Evolutionary conservation across 1,140 invertebrate species (phyloP).

Genomic region (Papilio dardanus): DNA sequence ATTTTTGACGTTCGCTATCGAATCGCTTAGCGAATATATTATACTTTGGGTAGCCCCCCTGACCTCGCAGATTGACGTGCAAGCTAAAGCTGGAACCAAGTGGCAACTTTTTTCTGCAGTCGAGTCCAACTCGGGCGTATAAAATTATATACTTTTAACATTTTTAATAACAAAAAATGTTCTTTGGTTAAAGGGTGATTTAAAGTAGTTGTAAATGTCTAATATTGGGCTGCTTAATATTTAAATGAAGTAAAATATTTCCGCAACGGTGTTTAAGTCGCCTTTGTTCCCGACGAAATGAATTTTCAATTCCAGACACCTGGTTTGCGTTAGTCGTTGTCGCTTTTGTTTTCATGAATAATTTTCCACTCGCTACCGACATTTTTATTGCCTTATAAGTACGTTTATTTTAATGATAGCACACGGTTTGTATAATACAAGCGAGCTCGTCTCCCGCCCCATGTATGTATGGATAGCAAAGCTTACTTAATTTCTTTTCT

Average conservation of each 20-base stretch:
- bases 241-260: slow-evolving; percentile 21
- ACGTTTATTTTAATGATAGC: background rate
- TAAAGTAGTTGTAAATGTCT: background rate
- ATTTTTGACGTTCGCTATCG: no score
- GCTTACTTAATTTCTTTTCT: no score
- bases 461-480: background rate
- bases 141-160: no score
- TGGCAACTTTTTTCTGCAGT: no score
- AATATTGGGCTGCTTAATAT: background rate
- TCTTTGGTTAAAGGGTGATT: no score
- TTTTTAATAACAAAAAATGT: no score
- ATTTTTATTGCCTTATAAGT: slow-evolving; percentile 23
- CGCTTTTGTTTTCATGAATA: slow-evolving; percentile 38
- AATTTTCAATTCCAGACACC: slow-evolving; percentile 39
- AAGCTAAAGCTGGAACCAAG: no score
- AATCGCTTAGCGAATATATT: no score
- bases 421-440: background rate
- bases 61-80: no score
- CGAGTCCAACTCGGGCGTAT: no score
- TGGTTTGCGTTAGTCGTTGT: slow-evolving; percentile 28
- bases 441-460: background rate
- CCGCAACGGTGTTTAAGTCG: slow-evolving; percentile 15
- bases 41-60: no score
- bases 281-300: slow-evolving; percentile 25
- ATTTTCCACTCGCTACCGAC: slow-evolving; percentile 29